A percentile compares a stretch with the other conserved stretches of the same genome.
Conservation (phyloP, 2,797 vertebrate genomes). For the Gambusia yucatana region DNA sequence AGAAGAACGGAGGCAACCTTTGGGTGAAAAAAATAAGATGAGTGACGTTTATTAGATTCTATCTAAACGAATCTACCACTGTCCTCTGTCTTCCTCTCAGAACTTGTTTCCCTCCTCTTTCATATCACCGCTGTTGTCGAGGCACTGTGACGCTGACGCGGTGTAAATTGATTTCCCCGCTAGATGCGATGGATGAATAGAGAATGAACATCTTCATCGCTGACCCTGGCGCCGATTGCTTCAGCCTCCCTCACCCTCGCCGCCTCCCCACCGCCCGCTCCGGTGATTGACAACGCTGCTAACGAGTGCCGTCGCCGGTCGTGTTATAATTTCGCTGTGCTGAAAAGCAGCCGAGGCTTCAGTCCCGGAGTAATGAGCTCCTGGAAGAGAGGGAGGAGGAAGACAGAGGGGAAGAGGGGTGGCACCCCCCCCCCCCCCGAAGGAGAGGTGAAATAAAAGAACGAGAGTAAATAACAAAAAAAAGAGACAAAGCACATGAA, state of each 20-base stretch:
- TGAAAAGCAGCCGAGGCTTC: conserved; percentile 63
- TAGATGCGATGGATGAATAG: conserved; percentile 83
- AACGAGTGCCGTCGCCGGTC: conserved; percentile 82
- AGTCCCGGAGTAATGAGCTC: conserved; percentile 71
- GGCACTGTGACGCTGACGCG: conserved; percentile 73
- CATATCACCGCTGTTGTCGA: conserved; percentile 62
- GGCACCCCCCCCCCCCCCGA: conserved; percentile 28
- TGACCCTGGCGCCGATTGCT: conserved; percentile 77
- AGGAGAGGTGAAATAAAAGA: conserved; percentile 68
- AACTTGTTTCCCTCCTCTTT: conserved; percentile 69
- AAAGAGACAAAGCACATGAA: conserved; percentile 77
- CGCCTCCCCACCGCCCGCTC: conserved; percentile 44
- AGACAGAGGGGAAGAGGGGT: conserved; percentile 40
- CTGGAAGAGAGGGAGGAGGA: conserved; percentile 45
- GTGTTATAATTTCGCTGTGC: conserved; percentile 71
- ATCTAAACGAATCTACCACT: conserved; percentile 59
- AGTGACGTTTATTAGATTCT: conserved; percentile 76
- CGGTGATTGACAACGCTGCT: conserved; percentile 80
- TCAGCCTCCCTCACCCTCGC: conserved; percentile 41
- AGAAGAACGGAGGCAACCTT: conserved; percentile 42
- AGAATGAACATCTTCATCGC: conserved; percentile 80
- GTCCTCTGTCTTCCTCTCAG: conserved; percentile 56
- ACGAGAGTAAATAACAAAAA: conserved; percentile 61
- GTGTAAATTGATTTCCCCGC: conserved; percentile 82
- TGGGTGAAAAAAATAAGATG: conserved; percentile 48